These are phyloP conservation scores for Zaprionus kolodkinae DNA, from an alignment of 1,140 invertebrate species.

Conservation along the genomic window DNA sequence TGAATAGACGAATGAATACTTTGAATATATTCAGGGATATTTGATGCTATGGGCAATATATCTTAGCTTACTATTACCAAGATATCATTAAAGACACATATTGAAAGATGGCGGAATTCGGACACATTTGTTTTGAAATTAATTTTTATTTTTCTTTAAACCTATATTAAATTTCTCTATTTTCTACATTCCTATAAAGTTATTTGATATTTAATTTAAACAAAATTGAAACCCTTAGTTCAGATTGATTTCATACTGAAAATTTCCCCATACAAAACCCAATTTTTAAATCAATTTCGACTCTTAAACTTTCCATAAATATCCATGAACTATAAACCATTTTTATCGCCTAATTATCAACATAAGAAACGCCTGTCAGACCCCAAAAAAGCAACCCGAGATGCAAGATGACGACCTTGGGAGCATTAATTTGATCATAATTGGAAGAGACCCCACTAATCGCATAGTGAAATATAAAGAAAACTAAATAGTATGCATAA, in stretches of 20 bases:
- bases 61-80: not conserved
- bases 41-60: not conserved
- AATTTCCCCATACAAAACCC: conserved; percentile 14
- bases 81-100: not conserved
- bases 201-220: conserved; percentile 5
- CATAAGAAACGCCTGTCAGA: conserved; percentile 15
- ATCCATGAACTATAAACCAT: conserved; percentile 27
- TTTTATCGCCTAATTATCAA: conserved; percentile 38
- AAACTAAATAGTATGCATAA: conserved; percentile 27
- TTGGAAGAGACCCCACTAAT: conserved; percentile 41
- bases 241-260: not conserved
- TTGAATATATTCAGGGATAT: not conserved
- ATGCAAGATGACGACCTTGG: conserved; percentile 51
- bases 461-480: conserved; percentile 49
- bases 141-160: not conserved
- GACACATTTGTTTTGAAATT: not conserved
- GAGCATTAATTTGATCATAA: conserved; percentile 52
- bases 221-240: conserved; percentile 1
- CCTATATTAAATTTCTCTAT: conserved; percentile 6
- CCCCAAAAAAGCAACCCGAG: conserved; percentile 16
- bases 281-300: conserved; percentile 58
- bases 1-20: conserved; percentile 37
- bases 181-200: not conserved
- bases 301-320: conserved; percentile 43
- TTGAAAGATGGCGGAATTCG: not conserved